Base-by-base conservation (phyloP, 2,888 invertebrate species). In the Metalampra italica region DNA sequence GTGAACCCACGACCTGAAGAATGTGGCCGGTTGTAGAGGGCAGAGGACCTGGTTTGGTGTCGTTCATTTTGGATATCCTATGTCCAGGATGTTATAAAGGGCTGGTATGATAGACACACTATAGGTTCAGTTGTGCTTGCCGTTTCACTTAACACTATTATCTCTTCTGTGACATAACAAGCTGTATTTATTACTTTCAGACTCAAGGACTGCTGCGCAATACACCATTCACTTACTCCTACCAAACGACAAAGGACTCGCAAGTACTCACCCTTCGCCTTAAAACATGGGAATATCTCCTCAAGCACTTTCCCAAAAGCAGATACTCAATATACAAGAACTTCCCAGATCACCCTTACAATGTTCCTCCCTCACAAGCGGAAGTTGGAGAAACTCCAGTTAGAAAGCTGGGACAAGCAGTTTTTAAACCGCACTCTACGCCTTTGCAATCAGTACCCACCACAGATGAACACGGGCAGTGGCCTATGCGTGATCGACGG, bases 241-340 rank as follows among this genome's bases (percentile, higher is more conserved):
- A 85, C 54, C 64, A 68, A 45, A 78, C 81, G 0, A 46, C 65
- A 5, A 62, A 54, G 2, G 79, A 77, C 43, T 70, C 78, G 0
- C 77, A 82, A 70, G 73, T 86, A 5, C 68, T 86, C 1, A 78
- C 81, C 0, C 64, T 86, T 0, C 52, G 58, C 34, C 65, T 81
- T 0, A 63, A 73, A 0, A 73, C 81, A 48, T 85, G 85, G 85
- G 71, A 75, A 45, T 65, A 76, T 46, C 65, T 86, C 5, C 51
- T 85, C 9, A 59, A 69, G 45, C 79, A 82, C 56, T 86, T 82
- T 40, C 85, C 84, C 0, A 53, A 53, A 1, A 81, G 80, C 47
- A 74, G 59, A 37, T 56, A 63, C 0, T 43, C 56, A 30, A 78
- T 84, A 48, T 64, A 69, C 45, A 68, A 68, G 50, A 60, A 68